These are phyloP conservation scores for Spermophilus dauricus DNA, from an alignment of 2,113 vertebrate genomes.

Conservation along the genomic window DNA sequence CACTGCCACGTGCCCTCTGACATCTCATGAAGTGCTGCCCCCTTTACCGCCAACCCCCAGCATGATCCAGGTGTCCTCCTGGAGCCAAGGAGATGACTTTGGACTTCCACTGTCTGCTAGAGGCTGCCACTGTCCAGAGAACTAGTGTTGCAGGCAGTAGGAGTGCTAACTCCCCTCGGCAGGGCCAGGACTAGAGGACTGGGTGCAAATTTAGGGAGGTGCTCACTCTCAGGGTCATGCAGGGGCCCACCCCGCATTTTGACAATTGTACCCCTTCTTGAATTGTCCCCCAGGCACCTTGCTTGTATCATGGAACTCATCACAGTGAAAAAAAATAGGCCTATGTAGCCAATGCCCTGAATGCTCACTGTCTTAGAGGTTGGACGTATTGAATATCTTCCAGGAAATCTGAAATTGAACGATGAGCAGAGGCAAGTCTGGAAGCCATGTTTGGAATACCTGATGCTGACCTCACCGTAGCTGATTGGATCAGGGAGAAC, in stretches of 20 bases:
- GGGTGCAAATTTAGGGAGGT: not conserved
- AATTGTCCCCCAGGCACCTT: not conserved
- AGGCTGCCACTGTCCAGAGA: not conserved
- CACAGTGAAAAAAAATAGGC: not conserved
- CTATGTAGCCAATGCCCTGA: rapidly evolving
- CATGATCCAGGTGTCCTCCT: not conserved
- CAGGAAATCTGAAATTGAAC: not conserved
- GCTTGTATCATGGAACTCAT: not conserved
- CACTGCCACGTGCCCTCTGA: not conserved
- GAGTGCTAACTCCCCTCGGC: not conserved
- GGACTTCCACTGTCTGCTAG: not conserved
- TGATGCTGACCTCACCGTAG: not conserved
- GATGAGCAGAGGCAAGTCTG: not conserved
- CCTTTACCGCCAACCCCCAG: not conserved
- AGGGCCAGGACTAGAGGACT: not conserved
- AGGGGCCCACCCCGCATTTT: too few species aligned
- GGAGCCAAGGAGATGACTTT: not conserved
- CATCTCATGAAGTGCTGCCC: not conserved
- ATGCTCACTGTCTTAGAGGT: not conserved
- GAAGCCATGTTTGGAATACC: too few species aligned
- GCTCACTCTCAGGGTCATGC: not conserved
- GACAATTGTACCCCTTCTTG: not conserved
- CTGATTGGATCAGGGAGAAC: not conserved
- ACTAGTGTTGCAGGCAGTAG: not conserved
- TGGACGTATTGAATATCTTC: not conserved